Evolutionary conservation across 92 coral and sea anemone genomes (phyloP).

Genomic region (Zoanthus sansibaricus): DNA sequence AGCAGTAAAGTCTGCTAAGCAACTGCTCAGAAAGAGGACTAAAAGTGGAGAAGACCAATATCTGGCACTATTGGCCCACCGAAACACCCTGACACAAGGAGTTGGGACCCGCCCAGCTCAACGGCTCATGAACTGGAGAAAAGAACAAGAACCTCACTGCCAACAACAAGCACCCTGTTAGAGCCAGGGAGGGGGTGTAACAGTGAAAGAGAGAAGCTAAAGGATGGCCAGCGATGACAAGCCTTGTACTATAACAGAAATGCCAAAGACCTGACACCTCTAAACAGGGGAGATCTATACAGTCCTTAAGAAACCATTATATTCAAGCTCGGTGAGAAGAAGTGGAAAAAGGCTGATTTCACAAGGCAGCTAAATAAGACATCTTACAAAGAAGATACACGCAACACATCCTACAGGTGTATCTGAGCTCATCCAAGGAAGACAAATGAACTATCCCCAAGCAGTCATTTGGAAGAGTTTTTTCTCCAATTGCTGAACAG

Average conservation of each 20-base stretch:
- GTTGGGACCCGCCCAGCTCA: not conserved
- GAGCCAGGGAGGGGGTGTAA: too few relatives aligned
- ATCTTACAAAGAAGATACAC: slow-evolving; percentile 16
- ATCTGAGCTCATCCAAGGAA: slow-evolving; percentile 43
- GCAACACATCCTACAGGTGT: slow-evolving; percentile 32
- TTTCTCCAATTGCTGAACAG: too few relatives aligned
- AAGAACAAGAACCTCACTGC: too few relatives aligned
- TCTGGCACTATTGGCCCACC: not conserved
- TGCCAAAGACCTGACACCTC: not conserved
- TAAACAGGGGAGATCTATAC: not conserved
- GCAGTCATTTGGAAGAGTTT: not conserved
- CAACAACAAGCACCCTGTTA: too few relatives aligned
- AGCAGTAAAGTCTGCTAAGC: too few relatives aligned
- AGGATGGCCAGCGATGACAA: slow-evolving; percentile 35
- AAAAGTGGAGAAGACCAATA: too few relatives aligned
- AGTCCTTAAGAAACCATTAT: too few relatives aligned
- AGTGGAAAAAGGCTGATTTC: too few relatives aligned
- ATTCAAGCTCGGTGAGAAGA: too few relatives aligned
- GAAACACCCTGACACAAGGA: slow-evolving; percentile 15
- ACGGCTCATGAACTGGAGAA: too few relatives aligned
- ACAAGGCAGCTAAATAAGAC: too few relatives aligned
- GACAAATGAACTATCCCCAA: slow-evolving; percentile 23
- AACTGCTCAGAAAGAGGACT: too few relatives aligned
- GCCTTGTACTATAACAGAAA: not conserved
- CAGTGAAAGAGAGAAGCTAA: not conserved